Evolutionary conservation across 2,113 vertebrate genomes (phyloP), one percentile per base, ranked within the genome.

Genomic region (Aramus guarauna): DNA sequence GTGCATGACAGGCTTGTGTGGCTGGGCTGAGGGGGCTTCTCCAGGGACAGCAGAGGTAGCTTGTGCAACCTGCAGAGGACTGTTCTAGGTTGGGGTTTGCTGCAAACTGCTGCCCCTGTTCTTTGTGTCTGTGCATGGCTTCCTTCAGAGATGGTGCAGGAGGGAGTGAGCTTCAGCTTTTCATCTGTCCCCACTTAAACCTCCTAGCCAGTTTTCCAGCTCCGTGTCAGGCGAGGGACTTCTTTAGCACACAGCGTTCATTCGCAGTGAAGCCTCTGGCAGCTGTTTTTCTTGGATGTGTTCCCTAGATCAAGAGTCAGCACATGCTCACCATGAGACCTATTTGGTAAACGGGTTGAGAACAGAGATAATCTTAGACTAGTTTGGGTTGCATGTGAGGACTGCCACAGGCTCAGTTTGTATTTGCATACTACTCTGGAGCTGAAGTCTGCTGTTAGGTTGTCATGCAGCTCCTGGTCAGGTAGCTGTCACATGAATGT

Each of bases 291-390:
- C 89, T 97, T 97, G 97, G 97, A 97, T 45, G 71, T 5, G 34
- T 96, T 97, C 96, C 95, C 96, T 73, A 87, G 89, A 87, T 95
- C 84, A 92, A 95, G 95, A 95, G 94, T 95, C 92, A 95, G 92
- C 95, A 96, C 94, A 94, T 96, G 95, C 90, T 97, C 84, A 81
- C 94, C 92, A 91, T 10, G 39, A 89, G 97, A 95, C 93, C 85
- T 91, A 26, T 91, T 87, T 91, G 92, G 92, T 97, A 81, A 94
- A 86, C 2, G 48, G 47, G 76, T 39, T 91, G 86, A 85, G 91
- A 91, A n/a, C 66, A 90, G 87, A 77, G 84, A 75, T 96, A 88
- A 96, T 93, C 96, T 94, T 94, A 67, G 81, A 55, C 79, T 67
- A 13, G 78, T 79, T 69, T 71, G 75, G 75, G 90, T 85, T 85